Base-by-base conservation (phyloP, 2,113 vertebrate genomes). In the Notiomystis cincta region DNA sequence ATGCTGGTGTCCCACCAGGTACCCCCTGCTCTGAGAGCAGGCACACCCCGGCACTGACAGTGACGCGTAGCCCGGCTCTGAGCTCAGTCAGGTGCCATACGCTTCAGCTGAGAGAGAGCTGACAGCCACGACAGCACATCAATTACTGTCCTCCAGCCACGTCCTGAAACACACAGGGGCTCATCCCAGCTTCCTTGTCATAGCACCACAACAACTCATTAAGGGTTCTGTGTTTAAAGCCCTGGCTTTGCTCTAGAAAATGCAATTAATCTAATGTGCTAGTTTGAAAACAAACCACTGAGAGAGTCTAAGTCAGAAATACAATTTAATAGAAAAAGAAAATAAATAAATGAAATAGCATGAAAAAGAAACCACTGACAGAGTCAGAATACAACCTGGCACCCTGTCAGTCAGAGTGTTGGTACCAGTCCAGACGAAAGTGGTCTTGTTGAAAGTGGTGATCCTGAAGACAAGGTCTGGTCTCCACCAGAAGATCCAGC, bases 71-170 rank as follows among this genome's bases (percentile, higher is more conserved):
- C 80, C 77, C 31, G 72, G 77, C 66, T 87, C 28, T 24, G 79
- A 45, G 56, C 42, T 83, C 82, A n/a, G 93, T 87, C 95, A 89
- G 13, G 31, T n/a, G 57, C 91, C 89, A 72, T 92, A 96, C 82
- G 96, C 67, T 95, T 93, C 58, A 33, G 69, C 62, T 76, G 91
- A 93, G 86, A 89, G 70, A 95, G 8, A 85, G 87, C 82, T 95
- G 95, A 96, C 91, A 93, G 6, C 45, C 62, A 58, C 2, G 66
- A 95, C 78, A 94, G 91, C 54, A 65, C 77, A 97, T 97, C 95
- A 95, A 53, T 97, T 95, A 94, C 1, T 89, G 88, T 27, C 91
- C 95, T 30, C 70, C 85, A 53, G 60, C 15, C 82, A 70, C 1
- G 2, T 13, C 31, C 54, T 54, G 62, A 38, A 89, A 69, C 56